Percentiles rank a stretch among this genome's conserved stretches.
These are phyloP conservation scores for Parasteatoda lunata DNA, from an alignment of 2,888 invertebrate species.

Conservation along the genomic window DNA sequence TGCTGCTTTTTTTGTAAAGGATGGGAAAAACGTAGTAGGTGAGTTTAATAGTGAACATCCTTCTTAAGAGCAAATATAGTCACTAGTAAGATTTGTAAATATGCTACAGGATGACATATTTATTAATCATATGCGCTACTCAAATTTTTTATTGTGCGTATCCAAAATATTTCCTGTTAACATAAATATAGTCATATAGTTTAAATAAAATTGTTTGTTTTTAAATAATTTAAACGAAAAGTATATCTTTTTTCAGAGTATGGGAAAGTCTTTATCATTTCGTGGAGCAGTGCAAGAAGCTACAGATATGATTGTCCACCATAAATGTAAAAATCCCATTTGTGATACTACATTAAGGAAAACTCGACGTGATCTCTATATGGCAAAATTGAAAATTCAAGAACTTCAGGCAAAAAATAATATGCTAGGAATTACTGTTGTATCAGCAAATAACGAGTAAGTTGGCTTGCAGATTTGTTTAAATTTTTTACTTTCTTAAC, in stretches of 20 bases:
- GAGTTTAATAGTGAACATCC: no score
- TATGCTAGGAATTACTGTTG: constrained; percentile 17
- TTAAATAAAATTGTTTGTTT: no score
- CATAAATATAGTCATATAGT: no score
- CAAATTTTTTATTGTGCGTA: no score
- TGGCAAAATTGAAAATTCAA: constrained; percentile 87
- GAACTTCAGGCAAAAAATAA: constrained; percentile 44
- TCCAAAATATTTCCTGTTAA: no score
- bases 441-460: constrained; percentile 43
- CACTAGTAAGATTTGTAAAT: no score
- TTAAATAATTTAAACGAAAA: no score
- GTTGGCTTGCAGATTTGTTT: not conserved
- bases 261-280: constrained; percentile 77
- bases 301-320: constrained; percentile 76
- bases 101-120: no score
- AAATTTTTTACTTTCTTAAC: not conserved
- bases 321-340: constrained; percentile 82
- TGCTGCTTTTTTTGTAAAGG: no score
- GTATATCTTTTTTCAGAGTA: constrained; percentile 65
- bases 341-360: constrained; percentile 91
- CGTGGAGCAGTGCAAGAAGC: constrained; percentile 66
- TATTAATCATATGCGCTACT: no score
- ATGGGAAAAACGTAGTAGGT: no score
- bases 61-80: no score
- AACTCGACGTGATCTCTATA: constrained; percentile 90